Percentiles rank a stretch among this genome's conserved stretches.
These are phyloP conservation scores for Episyrphus balteatus DNA, from an alignment of 1,140 invertebrate species.

Conservation along the genomic window DNA sequence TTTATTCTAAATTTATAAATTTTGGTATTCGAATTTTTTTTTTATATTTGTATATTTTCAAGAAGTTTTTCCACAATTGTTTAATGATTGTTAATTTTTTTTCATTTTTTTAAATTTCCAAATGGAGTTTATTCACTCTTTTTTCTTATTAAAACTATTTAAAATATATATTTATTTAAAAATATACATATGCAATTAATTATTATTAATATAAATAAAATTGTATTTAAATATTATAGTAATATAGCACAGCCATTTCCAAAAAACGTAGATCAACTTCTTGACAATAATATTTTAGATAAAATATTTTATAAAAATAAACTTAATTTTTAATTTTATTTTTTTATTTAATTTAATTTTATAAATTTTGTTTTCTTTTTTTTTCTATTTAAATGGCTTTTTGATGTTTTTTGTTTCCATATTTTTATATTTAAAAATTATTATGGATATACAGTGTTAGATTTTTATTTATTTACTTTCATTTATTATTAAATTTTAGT, in stretches of 20 bases:
- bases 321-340: background rate
- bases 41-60: constrained; percentile 22
- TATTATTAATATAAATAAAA: constrained; percentile 1
- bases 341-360: background rate
- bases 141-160: background rate
- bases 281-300: constrained; percentile 52
- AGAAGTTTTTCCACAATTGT: constrained; percentile 33
- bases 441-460: too few species aligned
- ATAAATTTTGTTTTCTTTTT: background rate
- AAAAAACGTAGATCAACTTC: constrained; percentile 86
- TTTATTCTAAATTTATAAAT: constrained; percentile 15
- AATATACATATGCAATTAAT: background rate
- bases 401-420: background rate
- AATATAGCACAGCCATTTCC: constrained; percentile 58
- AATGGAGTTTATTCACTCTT: constrained; percentile 4
- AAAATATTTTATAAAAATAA: constrained; percentile 1
- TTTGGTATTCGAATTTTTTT: background rate
- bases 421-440: too few species aligned
- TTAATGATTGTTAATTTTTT: constrained; percentile 3
- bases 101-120: constrained; percentile 1
- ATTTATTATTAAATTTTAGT: too few species aligned
- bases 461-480: too few species aligned
- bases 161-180: constrained; percentile 10
- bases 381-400: background rate
- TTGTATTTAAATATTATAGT: constrained; percentile 22